phyloP scores from a whole-genome alignment of 2,797 vertebrate genomes.

The Spinus pinus region DNA sequence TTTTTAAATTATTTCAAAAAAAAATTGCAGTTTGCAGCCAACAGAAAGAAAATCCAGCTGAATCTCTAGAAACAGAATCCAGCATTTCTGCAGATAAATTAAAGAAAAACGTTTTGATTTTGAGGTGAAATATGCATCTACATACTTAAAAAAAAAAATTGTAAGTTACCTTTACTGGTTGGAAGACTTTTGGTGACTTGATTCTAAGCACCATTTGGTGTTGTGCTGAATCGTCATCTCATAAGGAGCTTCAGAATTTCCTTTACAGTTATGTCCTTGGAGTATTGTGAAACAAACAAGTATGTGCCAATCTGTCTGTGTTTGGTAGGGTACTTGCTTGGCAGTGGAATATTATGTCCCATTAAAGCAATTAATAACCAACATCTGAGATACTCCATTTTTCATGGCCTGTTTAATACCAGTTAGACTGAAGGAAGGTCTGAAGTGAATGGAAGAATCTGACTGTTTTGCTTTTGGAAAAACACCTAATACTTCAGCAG shows the following conservation, averaged over 20 bases:
- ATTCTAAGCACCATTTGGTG: not conserved
- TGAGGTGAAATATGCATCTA: not conserved
- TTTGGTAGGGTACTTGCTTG: not conserved
- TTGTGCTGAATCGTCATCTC: not conserved
- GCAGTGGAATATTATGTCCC: not conserved
- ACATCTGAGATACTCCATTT: not conserved
- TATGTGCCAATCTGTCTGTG: not conserved
- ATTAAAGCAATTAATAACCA: not conserved
- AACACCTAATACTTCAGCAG: not conserved
- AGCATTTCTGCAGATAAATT: not conserved
- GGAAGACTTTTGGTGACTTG: not conserved
- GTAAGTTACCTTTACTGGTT: fast-evolving
- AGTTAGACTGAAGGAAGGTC: not conserved
- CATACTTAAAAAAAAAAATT: not conserved
- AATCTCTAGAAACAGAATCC: not conserved
- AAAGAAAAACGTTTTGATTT: not conserved
- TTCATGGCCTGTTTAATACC: not conserved
- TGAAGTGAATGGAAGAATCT: not conserved
- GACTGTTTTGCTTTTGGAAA: not conserved
- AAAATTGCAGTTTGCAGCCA: not conserved
- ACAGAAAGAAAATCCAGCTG: not conserved
- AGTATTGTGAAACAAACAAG: not conserved
- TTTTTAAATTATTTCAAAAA: not conserved
- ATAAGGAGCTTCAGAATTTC: not conserved
- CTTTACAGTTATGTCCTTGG: not conserved